Evolutionary conservation across 2,888 invertebrate species (phyloP).

Genomic region (Deilephila porcellus): DNA sequence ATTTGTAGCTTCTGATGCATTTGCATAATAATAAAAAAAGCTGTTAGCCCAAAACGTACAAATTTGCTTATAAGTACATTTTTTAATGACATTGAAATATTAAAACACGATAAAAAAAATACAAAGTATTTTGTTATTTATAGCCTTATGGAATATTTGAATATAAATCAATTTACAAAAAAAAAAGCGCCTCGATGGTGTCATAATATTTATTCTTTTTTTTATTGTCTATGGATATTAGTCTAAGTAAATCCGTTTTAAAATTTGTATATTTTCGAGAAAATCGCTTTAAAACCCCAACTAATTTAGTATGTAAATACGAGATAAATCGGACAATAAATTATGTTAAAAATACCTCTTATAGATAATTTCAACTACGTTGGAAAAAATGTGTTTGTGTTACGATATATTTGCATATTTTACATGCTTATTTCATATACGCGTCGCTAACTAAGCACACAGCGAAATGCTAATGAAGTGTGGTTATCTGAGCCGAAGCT

Average conservation of each 20-base stretch:
- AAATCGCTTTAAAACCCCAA: not conserved
- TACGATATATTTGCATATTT: conserved; percentile 57
- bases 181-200: not conserved
- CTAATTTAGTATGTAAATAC: conserved; percentile 37
- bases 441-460: conserved; percentile 54
- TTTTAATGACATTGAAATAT: not conserved
- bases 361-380: conserved; percentile 36
- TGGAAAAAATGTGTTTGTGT: conserved; percentile 45
- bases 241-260: not conserved
- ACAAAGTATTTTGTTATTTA: not conserved
- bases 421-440: conserved; percentile 52
- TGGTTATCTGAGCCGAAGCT: conserved; percentile 57
- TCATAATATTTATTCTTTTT: not conserved
- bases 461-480: conserved; percentile 67
- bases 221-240: not conserved
- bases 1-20: conserved; percentile 55
- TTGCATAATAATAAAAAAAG: conserved; percentile 57
- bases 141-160: not conserved
- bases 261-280: not conserved
- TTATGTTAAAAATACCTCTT: conserved; percentile 30
- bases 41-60: conserved; percentile 40
- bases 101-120: not conserved
- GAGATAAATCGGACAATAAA: conserved; percentile 28
- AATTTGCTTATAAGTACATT: conserved; percentile 12
- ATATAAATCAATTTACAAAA: not conserved